Evolutionary conservation across 2,797 vertebrate genomes (phyloP).

Genomic region (Lacerta bilineata): DNA sequence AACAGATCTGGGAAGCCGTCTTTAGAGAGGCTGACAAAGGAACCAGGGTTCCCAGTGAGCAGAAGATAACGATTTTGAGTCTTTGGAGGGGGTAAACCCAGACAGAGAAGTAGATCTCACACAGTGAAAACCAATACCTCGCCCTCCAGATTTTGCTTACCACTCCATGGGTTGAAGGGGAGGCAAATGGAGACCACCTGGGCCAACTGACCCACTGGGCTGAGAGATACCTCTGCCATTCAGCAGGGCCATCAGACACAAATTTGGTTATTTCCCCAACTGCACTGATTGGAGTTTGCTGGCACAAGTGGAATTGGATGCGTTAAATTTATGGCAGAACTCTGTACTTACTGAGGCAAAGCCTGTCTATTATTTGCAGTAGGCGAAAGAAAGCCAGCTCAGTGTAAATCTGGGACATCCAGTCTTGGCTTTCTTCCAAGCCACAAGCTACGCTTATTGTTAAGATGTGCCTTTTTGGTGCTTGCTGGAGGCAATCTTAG

Average conservation of each 20-base stretch:
- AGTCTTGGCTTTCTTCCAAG: not conserved
- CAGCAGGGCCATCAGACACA: not conserved
- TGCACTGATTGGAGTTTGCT: not conserved
- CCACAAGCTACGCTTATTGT: not conserved
- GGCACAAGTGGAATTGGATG: not conserved
- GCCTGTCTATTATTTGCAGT: not conserved
- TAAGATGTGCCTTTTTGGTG: not conserved
- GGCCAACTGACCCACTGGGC: too few species aligned
- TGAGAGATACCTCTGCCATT: too few species aligned
- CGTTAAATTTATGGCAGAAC: not conserved
- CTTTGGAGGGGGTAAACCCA: too few species aligned
- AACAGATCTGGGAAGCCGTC: too few species aligned
- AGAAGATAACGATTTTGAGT: too few species aligned
- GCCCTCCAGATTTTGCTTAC: too few species aligned
- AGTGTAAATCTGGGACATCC: not conserved
- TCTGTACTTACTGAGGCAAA: not conserved
- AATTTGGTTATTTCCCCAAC: not conserved
- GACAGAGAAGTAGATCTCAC: too few species aligned
- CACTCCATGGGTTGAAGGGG: too few species aligned
- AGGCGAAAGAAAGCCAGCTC: not conserved
- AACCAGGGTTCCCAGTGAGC: too few species aligned
- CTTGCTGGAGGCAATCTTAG: not conserved
- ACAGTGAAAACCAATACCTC: too few species aligned
- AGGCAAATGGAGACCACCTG: too few species aligned
- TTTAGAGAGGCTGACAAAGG: too few species aligned